Percentiles rank a stretch among this genome's conserved stretches.
phyloP scores from a whole-genome alignment of 1,140 invertebrate genomes.

The Apis laboriosa region DNA sequence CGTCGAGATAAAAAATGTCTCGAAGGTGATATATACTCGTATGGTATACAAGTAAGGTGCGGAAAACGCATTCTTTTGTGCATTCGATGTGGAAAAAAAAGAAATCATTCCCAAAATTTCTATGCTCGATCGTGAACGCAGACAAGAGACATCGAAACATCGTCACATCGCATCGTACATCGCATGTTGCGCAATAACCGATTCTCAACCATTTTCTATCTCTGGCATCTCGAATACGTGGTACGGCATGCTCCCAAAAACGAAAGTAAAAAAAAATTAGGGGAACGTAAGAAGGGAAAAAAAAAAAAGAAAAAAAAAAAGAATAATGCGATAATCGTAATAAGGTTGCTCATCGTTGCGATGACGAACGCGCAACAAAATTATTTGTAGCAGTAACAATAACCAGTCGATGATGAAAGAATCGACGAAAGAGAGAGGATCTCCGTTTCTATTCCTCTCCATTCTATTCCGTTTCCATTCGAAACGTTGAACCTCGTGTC shows the following conservation, averaged over 20 bases:
- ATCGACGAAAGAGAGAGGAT: constrained; percentile 26
- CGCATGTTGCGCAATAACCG: background rate
- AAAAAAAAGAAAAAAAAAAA: background rate
- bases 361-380: constrained; percentile 45
- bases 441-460: background rate
- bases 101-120: no score
- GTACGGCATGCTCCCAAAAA: constrained; percentile 46
- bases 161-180: background rate
- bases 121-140: background rate
- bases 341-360: constrained; percentile 38
- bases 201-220: constrained; percentile 22
- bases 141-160: no score
- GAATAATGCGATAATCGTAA: constrained; percentile 7
- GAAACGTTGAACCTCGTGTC: background rate
- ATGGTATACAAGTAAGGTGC: background rate
- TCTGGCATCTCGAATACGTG: constrained; percentile 42
- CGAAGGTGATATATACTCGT: constrained; percentile 18
- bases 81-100: background rate
- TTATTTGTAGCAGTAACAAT: constrained; percentile 39
- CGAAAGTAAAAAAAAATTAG: constrained; percentile 6
- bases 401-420: constrained; percentile 23
- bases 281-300: background rate
- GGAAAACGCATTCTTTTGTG: constrained; percentile 14
- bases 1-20: constrained; percentile 51
- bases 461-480: background rate